Base-by-base conservation (phyloP, 2,888 invertebrate genomes). In the Mesochorus sp. region DNA sequence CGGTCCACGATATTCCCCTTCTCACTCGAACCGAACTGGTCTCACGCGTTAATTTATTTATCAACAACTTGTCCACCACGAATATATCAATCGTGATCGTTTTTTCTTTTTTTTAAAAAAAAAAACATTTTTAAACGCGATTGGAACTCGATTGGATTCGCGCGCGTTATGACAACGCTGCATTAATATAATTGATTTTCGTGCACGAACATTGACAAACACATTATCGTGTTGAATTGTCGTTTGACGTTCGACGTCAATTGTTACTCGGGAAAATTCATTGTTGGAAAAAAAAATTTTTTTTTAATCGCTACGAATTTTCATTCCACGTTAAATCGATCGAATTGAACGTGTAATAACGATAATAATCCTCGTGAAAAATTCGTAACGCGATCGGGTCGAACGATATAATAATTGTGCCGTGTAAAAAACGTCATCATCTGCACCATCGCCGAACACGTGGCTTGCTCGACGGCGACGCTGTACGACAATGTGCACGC, bases 401-500 rank as follows among this genome's bases (percentile, higher is more conserved):
- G 81, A 55, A 79, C 84, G 80, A 83, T 82, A 84, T 88, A 84
- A 84, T 85, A 86, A 86, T 80, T 78, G 81, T 84, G 87, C 84
- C 86, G 85, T 78, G 76, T 70, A 84, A 84, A 80, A 88, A 92
- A 90, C 91, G 92, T 92, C 92, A 92, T 89, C 87, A 93, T 93
- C 93, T 93, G 93, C 92, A 93, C 93, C 93, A 93, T 93, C 93
- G 92, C 93, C 92, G 93, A 93, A 94, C 94, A 95, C 94, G 95
- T 95, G 95, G 95, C 94, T 93, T 94, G 95, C 94, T 95, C 94
- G 92, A 93, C 95, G 94, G 95, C 95, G 94, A 95, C 95, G 94
- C 95, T 95, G 94, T 95, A 95, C 95, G 95, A 95, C 94, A 95
- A 95, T 95, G 93, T 93, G 93, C 94, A 93, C 93, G 94, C 93